Evolutionary conservation across 2,797 vertebrate genomes (phyloP).

Genomic region (Anomalospiza imberbis): DNA sequence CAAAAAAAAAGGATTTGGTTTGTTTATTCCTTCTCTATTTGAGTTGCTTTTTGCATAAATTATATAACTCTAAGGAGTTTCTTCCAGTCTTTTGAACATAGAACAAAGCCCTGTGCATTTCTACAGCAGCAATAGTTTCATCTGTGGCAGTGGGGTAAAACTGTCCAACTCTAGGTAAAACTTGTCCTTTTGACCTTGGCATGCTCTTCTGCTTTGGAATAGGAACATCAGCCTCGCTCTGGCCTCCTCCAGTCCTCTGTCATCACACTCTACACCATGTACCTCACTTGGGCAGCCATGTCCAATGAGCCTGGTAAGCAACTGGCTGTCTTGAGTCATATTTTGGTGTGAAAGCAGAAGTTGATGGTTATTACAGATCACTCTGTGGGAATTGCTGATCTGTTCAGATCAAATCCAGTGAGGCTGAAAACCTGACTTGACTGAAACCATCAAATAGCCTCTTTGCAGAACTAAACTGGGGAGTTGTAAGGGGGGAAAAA

Average conservation of each 20-base stretch:
- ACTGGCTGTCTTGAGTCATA: background rate
- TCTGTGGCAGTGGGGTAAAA: background rate
- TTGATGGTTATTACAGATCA: background rate
- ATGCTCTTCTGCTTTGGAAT: background rate
- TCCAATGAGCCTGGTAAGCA: slow-evolving; percentile 90
- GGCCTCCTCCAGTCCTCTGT: slow-evolving; percentile 92
- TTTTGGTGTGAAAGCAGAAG: background rate
- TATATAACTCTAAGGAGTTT: background rate
- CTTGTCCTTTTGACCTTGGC: background rate
- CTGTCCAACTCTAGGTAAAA: background rate
- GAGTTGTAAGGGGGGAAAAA: background rate
- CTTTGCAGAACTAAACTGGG: background rate
- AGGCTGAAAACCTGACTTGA: background rate
- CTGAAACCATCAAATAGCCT: background rate
- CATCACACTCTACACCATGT: slow-evolving; percentile 91
- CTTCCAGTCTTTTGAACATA: background rate
- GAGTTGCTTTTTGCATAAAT: background rate
- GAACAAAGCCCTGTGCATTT: background rate
- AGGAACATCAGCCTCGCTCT: slow-evolving; percentile 86
- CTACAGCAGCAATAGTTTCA: background rate
- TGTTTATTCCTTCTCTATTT: background rate
- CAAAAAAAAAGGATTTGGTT: background rate
- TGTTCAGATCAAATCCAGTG: background rate
- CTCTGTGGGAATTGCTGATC: background rate
- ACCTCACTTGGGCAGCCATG: slow-evolving; percentile 95